Conservation (phyloP, 2,797 vertebrate species). For the Chelon labrosus region DNA sequence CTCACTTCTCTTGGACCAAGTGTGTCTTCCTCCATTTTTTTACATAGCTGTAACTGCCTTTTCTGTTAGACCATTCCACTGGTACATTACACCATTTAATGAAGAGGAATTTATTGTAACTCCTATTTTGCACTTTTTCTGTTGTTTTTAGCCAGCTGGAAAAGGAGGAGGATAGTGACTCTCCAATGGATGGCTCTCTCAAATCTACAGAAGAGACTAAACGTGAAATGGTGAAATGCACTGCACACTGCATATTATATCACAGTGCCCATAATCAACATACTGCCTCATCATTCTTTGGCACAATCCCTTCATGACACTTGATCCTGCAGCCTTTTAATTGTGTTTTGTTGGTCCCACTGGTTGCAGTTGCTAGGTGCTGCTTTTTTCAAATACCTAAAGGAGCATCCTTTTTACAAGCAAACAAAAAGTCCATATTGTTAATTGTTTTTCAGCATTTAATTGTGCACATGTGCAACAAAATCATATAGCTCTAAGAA, state of each 20-base stretch:
- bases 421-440: not conserved
- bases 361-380: constrained; percentile 29
- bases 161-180: not conserved
- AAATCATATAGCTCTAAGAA: not conserved
- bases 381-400: not conserved
- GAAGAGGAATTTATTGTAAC: not conserved
- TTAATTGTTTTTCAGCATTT: not conserved
- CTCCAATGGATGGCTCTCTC: not conserved
- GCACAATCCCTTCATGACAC: constrained; percentile 10
- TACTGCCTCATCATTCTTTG: not conserved
- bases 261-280: not conserved
- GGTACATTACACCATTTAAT: not conserved
- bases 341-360: constrained; percentile 18
- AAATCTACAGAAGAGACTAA: constrained; percentile 75
- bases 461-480: not conserved
- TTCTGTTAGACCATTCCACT: too few relatives aligned
- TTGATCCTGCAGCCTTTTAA: constrained; percentile 10
- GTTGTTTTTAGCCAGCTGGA: constrained; percentile 23
- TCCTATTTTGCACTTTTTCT: not conserved
- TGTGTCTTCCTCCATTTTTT: too few relatives aligned
- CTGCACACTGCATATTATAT: not conserved
- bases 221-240: constrained; percentile 78
- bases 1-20: too few relatives aligned
- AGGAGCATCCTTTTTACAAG: not conserved
- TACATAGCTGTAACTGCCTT: too few relatives aligned